These are phyloP conservation scores for Lepetodrilus schrolli DNA, from an alignment of 2,888 invertebrate species.

Conservation along the genomic window DNA sequence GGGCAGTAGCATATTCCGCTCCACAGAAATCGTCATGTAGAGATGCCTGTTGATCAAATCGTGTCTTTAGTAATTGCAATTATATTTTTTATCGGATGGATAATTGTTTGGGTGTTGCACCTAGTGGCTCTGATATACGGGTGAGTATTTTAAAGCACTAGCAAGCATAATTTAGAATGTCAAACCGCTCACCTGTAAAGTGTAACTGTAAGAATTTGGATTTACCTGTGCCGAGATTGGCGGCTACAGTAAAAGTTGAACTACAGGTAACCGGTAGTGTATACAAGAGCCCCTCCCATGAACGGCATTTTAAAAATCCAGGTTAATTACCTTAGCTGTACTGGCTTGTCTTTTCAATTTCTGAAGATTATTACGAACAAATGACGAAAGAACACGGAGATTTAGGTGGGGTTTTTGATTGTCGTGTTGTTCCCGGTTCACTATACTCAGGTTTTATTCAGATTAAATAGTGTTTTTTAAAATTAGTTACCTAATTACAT, in stretches of 20 bases:
- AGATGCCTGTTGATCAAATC: constrained; percentile 62
- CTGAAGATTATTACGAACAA: too few species aligned
- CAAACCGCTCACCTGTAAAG: background rate
- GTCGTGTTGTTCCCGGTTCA: too few species aligned
- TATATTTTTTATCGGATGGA: constrained; percentile 56
- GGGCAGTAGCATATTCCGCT: constrained; percentile 10
- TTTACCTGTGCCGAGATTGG: too few species aligned
- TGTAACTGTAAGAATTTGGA: background rate
- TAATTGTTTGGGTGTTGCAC: constrained; percentile 63
- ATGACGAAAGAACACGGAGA: too few species aligned
- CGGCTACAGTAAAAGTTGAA: too few species aligned
- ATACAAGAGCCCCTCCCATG: too few species aligned
- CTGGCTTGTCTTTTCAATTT: too few species aligned
- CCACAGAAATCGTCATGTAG: constrained; percentile 52
- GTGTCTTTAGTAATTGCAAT: constrained; percentile 55
- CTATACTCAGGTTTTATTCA: too few species aligned
- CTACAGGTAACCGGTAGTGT: too few species aligned
- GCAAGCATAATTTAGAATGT: background rate
- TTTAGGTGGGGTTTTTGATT: too few species aligned
- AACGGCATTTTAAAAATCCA: background rate
- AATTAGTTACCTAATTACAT: too few species aligned
- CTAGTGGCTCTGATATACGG: constrained; percentile 60
- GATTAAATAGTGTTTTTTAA: too few species aligned
- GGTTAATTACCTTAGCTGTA: background rate
- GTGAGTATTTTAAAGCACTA: constrained; percentile 47